Base-by-base conservation (phyloP, 1,140 invertebrate species). In the Fopius arisanus region DNA sequence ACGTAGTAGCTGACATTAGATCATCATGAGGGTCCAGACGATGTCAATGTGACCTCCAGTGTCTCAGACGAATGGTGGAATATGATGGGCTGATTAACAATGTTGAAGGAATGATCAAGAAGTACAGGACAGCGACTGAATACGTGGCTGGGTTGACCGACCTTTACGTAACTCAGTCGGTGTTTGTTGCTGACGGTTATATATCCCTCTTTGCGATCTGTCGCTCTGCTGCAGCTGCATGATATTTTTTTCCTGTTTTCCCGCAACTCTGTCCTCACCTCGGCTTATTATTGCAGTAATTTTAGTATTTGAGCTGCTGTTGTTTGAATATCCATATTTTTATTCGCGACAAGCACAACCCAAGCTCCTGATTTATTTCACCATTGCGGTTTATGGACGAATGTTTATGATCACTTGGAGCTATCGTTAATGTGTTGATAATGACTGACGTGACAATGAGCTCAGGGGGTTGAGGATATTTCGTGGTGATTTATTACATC, bases 141-240 rank as follows among this genome's bases (percentile, higher is more conserved):
- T 83, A 83, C 81, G 78, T 82, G 82, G 80, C 81, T 83, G 86
- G 86, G 85, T 88, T 37, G 84, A 88, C 83, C 85, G 86, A 88
- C 86, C 86, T 88, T 88, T 88, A 87, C 86, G 86, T 88, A 88
- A 88, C 83, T 78, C 78, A 16, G 43, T 51, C 43, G 43, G 6
- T 82, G 82, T 82, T 84, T 81, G 81, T 76, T 79, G 79, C 72
- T 83, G 83, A 82, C 85, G 84, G 79, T 73, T 37, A 43, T 37
- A 43, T 67, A 41, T 29, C 41, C 51, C 67, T 31, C 48, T 31
- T 70, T 51, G 19, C 76, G 78, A 80, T 82, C 77, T 78, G 78
- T 81, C 79, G 76, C 21, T 54, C 40, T 43, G 28, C 41, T 75
- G 77, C 77, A 77, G 73, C 75, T 78, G 70, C 78, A 75, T 54